Conservation (phyloP, 2,113 vertebrate species). For the Microcebus ravelobensis region DNA sequence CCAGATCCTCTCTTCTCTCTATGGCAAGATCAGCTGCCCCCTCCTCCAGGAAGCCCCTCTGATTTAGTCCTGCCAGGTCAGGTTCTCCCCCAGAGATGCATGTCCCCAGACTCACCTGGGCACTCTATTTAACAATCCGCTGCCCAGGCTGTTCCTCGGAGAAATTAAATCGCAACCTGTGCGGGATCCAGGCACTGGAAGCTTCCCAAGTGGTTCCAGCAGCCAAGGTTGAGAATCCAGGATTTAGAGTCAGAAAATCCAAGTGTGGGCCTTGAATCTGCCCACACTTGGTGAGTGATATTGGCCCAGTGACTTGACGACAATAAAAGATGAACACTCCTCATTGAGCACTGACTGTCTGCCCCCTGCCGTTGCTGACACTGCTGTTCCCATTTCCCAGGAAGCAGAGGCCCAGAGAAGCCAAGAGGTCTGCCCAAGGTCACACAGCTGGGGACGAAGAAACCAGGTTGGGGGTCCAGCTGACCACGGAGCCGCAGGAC, state of each 20-base stretch:
- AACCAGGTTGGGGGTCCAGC: neutral
- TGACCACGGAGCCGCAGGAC: neutral
- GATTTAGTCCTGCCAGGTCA: neutral
- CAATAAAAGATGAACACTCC: neutral
- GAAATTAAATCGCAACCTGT: neutral
- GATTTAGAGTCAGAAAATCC: neutral
- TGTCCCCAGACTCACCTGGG: neutral
- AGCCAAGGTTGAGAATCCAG: neutral
- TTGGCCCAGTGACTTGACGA: neutral
- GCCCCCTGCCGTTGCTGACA: neutral
- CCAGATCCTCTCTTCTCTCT: neutral
- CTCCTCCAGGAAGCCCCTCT: constrained; percentile 11
- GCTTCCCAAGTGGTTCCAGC: neutral
- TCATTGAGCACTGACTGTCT: fast-evolving
- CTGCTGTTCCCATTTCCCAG: neutral
- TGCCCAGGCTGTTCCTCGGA: neutral
- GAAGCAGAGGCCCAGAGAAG: neutral
- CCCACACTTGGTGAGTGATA: neutral
- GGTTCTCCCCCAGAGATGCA: neutral
- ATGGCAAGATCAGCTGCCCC: neutral
- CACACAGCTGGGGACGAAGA: neutral
- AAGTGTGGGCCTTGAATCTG: neutral
- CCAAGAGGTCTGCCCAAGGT: neutral
- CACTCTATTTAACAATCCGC: neutral
- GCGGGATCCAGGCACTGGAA: too few relatives aligned